A percentile compares a stretch with the other conserved stretches of the same genome.
Evolutionary conservation across 2,797 vertebrate genomes (phyloP).

Genomic region (Monodelphis domestica): DNA sequence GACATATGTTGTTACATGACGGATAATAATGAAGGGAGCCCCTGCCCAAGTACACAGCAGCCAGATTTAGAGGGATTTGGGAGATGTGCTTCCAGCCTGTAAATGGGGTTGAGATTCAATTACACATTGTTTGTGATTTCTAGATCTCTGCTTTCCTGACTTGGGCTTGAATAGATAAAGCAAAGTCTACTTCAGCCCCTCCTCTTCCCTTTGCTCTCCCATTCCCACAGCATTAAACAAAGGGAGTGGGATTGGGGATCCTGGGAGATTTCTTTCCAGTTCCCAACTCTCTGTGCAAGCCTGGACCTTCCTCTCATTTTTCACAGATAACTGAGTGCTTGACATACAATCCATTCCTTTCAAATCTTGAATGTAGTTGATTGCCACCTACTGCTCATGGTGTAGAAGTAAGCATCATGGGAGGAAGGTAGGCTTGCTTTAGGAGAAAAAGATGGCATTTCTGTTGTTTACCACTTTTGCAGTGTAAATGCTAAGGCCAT

Average conservation of each 20-base stretch:
- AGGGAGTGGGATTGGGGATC: not conserved
- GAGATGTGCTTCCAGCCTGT: not conserved
- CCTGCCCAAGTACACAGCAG: not conserved
- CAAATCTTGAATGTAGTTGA: conserved; percentile 9
- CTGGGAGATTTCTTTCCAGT: not conserved
- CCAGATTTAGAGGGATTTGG: not conserved
- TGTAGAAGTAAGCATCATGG: not conserved
- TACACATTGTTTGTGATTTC: not conserved
- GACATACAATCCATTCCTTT: not conserved
- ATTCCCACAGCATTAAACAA: not conserved
- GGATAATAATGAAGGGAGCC: not conserved
- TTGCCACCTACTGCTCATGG: conserved; percentile 47
- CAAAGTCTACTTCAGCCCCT: not conserved
- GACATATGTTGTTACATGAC: conserved; percentile 3
- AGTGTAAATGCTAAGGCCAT: not conserved
- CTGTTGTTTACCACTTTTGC: conserved; percentile 30
- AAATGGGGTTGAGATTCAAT: not conserved
- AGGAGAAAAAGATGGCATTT: not conserved
- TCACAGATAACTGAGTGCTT: not conserved
- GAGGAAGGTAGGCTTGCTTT: not conserved
- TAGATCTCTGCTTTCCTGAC: not conserved
- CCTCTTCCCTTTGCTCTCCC: not conserved
- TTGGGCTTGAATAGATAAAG: conserved; percentile 5
- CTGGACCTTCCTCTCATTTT: conserved; percentile 24
- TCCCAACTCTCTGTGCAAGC: not conserved